These are phyloP conservation scores for Alouatta palliata DNA, from an alignment of 2,113 vertebrate genomes.

Conservation along the genomic window DNA sequence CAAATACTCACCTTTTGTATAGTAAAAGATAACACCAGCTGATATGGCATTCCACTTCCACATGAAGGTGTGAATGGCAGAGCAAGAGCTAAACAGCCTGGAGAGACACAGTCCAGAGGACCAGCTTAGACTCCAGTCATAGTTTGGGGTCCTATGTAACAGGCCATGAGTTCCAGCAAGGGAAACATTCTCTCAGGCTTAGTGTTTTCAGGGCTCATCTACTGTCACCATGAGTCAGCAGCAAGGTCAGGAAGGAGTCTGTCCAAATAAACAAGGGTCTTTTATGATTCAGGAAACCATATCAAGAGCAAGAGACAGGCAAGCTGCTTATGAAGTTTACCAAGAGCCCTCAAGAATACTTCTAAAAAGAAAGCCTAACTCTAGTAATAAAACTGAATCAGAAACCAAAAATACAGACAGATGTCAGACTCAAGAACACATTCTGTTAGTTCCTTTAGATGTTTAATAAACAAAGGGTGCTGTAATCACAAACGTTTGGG, in stretches of 20 bases:
- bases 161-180: not conserved
- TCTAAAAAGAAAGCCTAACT: not conserved
- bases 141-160: not conserved
- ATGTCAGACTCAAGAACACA: not conserved
- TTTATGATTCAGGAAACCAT: not conserved
- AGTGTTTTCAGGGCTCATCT: conserved; percentile 48
- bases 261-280: not conserved
- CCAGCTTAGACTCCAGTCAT: not conserved
- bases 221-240: not conserved
- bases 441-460: not conserved
- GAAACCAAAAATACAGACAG: conserved; percentile 3
- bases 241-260: not conserved
- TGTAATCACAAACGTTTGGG: not conserved
- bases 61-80: not conserved
- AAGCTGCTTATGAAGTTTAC: not conserved
- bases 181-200: not conserved
- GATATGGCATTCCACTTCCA: not conserved
- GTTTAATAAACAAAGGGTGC: not conserved
- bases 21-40: not conserved
- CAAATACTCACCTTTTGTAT: not conserved
- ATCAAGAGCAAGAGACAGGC: not conserved
- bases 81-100: not conserved
- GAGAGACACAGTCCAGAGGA: not conserved
- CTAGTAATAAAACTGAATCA: not conserved
- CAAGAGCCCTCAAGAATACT: not conserved